These are phyloP conservation scores for Gerris buenoi DNA, from an alignment of 1,140 invertebrate species.

Conservation along the genomic window DNA sequence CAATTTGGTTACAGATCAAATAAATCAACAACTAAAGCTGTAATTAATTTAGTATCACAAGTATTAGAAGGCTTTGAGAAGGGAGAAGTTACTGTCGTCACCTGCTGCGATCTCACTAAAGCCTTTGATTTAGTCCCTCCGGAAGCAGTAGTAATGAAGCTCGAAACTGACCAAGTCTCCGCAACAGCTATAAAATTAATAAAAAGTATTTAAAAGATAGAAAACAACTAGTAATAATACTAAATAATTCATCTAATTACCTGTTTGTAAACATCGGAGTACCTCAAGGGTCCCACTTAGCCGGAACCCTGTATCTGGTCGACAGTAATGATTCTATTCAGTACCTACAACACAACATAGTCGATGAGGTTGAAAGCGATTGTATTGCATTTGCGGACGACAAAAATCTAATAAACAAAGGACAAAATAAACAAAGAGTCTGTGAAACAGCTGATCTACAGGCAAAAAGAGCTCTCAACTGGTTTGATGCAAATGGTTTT, in stretches of 20 bases:
- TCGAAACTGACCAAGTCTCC: conserved; percentile 9
- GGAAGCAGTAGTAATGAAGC: conserved; percentile 19
- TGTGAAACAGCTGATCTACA: background rate
- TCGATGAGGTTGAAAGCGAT: background rate
- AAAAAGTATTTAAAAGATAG: background rate
- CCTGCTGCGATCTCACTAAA: conserved; percentile 25
- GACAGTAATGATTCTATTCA: background rate
- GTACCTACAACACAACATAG: background rate
- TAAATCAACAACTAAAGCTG: conserved; percentile 19
- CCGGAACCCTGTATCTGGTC: background rate
- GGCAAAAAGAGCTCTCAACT: background rate
- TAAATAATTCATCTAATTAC: background rate
- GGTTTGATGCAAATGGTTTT: background rate
- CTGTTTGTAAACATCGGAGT: background rate
- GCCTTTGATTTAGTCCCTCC: conserved; percentile 26
- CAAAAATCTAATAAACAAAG: background rate
- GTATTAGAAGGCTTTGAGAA: conserved; percentile 17
- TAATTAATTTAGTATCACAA: conserved; percentile 15
- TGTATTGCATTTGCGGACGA: background rate
- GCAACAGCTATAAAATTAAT: background rate
- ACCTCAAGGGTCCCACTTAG: background rate
- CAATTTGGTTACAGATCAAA: conserved; percentile 22
- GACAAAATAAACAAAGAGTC: background rate
- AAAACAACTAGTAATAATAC: background rate
- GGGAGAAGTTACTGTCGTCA: conserved; percentile 11